phyloP scores from a whole-genome alignment of 2,113 vertebrate genomes.

The Phyllostomus discolor region DNA sequence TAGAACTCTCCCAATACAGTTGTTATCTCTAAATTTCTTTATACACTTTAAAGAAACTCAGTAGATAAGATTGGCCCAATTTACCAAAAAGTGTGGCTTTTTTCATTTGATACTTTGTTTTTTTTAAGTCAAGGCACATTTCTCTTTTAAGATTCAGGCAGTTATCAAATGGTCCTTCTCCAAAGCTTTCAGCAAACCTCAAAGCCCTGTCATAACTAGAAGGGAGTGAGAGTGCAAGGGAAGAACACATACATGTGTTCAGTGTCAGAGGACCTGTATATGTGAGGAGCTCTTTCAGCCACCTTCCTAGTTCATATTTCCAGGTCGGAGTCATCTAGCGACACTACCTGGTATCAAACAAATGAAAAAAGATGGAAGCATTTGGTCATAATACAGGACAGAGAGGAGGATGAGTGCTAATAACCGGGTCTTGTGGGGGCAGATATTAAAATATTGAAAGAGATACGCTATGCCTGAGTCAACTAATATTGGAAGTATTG shows the following conservation, averaged over 20 bases:
- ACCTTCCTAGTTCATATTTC: neutral
- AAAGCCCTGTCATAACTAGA: neutral
- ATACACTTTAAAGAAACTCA: neutral
- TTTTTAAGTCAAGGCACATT: neutral
- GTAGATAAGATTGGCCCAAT: neutral
- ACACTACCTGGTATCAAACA: neutral
- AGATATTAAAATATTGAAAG: neutral
- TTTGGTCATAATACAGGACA: neutral
- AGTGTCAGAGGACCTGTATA: neutral
- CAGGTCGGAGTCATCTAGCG: neutral
- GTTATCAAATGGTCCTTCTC: neutral
- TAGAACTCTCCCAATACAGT: neutral
- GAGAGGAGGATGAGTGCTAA: neutral
- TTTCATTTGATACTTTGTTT: neutral
- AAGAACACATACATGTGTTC: neutral
- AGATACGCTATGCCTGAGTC: neutral
- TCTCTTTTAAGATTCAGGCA: neutral
- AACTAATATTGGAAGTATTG: neutral
- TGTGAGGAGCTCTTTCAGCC: neutral
- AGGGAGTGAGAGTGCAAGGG: neutral
- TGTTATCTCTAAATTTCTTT: neutral
- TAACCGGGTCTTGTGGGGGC: neutral
- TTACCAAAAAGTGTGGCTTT: neutral
- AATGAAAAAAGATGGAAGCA: neutral
- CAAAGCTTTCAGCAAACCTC: neutral